A percentile compares a stretch with the other conserved stretches of the same genome.
Evolutionary conservation across 2,797 vertebrate species (phyloP).

Genomic region (Remorina albescens): DNA sequence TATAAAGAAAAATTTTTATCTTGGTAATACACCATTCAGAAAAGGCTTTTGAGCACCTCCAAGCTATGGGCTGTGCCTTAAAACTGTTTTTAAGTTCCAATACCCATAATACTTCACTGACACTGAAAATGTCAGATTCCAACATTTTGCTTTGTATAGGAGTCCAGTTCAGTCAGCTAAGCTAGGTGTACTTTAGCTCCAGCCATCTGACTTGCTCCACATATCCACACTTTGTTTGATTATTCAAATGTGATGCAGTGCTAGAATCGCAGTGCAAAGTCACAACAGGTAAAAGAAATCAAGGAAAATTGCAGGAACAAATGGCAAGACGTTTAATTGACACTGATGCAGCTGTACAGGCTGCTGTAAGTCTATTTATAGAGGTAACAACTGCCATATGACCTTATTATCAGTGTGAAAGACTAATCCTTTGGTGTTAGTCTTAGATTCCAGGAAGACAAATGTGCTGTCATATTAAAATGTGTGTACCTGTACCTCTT

Average conservation of each 20-base stretch:
- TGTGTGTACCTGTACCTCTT: no score
- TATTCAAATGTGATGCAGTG: background rate
- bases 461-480: no score
- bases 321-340: background rate
- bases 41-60: no score
- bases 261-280: background rate
- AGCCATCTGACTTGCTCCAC: no score
- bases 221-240: background rate
- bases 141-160: background rate
- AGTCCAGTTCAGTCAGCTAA: background rate
- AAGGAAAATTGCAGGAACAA: background rate
- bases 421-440: no score
- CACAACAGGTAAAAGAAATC: background rate
- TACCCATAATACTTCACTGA: no score
- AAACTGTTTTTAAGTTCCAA: no score
- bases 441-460: no score
- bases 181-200: background rate
- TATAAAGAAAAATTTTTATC: background rate
- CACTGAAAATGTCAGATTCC: background rate
- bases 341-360: background rate
- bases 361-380: background rate
- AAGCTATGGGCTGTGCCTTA: no score
- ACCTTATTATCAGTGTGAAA: background rate
- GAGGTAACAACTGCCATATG: background rate
- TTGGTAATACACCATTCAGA: background rate